phyloP scores from a whole-genome alignment of 2,888 invertebrate species.

The Acleris cristana region DNA sequence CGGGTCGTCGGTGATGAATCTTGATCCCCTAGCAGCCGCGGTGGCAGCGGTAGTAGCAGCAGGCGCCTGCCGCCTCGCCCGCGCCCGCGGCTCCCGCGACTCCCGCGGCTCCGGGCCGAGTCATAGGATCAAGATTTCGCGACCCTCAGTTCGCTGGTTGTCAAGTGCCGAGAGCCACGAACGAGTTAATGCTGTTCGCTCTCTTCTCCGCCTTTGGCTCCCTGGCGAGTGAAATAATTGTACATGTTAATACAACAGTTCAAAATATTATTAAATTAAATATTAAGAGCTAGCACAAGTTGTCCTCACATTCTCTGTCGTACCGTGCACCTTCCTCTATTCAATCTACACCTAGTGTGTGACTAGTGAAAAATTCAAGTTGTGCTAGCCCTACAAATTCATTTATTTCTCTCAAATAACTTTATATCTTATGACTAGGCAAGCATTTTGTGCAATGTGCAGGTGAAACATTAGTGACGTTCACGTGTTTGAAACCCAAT shows the following conservation, averaged over 20 bases:
- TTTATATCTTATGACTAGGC: slow-evolving; percentile 44
- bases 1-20: slow-evolving; percentile 51
- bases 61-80: slow-evolving; percentile 59
- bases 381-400: neutral
- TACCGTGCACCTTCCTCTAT: no score
- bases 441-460: slow-evolving; percentile 67
- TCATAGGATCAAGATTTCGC: slow-evolving; percentile 75
- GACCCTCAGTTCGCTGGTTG: slow-evolving; percentile 85
- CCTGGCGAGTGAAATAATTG: slow-evolving; percentile 71
- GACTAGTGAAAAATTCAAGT: neutral
- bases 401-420: slow-evolving; percentile 16
- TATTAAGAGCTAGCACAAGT: no score
- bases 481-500: slow-evolving; percentile 49
- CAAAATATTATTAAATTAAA: no score
- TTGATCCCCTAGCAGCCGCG: slow-evolving; percentile 63
- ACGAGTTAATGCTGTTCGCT: slow-evolving; percentile 93
- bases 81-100: slow-evolving; percentile 62
- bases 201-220: slow-evolving; percentile 93
- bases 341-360: no score
- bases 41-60: slow-evolving; percentile 52
- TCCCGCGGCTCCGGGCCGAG: slow-evolving; percentile 56
- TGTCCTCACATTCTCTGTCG: no score
- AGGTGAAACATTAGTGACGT: slow-evolving; percentile 62
- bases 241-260: slow-evolving; percentile 25
- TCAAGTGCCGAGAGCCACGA: slow-evolving; percentile 89